A percentile compares a stretch with the other conserved stretches of the same genome.
These are phyloP conservation scores for Portunus trituberculatus DNA, from an alignment of 1,140 invertebrate species.

Conservation along the genomic window DNA sequence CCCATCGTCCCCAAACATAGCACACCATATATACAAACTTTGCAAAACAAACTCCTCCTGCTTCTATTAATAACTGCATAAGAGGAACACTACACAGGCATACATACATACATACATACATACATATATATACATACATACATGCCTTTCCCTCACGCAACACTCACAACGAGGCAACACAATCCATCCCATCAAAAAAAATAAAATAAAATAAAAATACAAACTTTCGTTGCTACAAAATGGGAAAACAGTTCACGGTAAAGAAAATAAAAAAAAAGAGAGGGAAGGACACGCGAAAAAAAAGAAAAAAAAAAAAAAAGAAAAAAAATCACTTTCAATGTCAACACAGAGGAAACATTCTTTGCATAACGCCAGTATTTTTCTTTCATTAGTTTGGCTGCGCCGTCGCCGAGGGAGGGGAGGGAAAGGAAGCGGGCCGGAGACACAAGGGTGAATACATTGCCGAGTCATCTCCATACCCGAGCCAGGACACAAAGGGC, in stretches of 20 bases:
- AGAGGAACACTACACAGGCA: too few species aligned
- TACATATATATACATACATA: too few species aligned
- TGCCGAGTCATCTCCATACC: background rate
- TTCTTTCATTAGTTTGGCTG: background rate
- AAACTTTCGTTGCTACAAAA: too few species aligned
- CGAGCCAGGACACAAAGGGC: background rate
- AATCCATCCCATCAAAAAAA: too few species aligned
- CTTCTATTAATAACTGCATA: too few species aligned
- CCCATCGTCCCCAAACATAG: too few species aligned
- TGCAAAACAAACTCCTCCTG: too few species aligned
- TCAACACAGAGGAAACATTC: background rate
- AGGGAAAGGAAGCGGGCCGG: background rate
- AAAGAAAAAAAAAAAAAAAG: background rate
- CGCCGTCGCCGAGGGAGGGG: background rate
- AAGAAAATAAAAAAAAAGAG: background rate
- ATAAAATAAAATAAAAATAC: too few species aligned
- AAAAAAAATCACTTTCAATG: background rate
- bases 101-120: too few species aligned
- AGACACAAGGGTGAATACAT: constrained; percentile 23
- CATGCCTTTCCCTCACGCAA: too few species aligned
- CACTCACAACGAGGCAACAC: too few species aligned
- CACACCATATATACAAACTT: too few species aligned
- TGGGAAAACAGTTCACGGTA: background rate
- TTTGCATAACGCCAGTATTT: background rate
- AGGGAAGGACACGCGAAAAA: background rate